These are phyloP conservation scores for Ciconia nigra DNA, from an alignment of 2,797 vertebrate species.

Conservation along the genomic window DNA sequence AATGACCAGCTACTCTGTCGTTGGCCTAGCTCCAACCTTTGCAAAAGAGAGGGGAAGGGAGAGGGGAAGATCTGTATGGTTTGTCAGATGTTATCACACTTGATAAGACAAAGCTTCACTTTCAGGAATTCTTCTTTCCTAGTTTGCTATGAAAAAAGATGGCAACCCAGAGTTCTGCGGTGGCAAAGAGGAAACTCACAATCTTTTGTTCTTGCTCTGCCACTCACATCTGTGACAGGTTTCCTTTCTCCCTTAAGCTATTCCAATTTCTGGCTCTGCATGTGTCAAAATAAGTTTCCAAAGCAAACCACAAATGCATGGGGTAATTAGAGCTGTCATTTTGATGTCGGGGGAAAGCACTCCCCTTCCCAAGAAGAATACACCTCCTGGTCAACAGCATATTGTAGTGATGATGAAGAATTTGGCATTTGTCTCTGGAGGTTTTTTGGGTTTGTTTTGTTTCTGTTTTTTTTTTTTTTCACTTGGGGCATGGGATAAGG, in stretches of 20 bases:
- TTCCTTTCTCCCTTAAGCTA: slow-evolving; percentile 34
- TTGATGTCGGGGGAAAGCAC: background rate
- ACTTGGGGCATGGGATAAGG: background rate
- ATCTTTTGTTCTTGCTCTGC: slow-evolving; percentile 14
- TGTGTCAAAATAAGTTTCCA: slow-evolving; percentile 43
- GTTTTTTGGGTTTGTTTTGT: background rate
- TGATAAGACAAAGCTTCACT: slow-evolving; percentile 15
- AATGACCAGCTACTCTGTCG: background rate
- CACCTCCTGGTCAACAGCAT: background rate
- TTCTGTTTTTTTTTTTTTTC: background rate
- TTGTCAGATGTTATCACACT: slow-evolving; percentile 54
- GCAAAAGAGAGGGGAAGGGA: background rate
- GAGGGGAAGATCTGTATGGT: background rate
- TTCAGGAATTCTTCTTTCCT: slow-evolving; percentile 21
- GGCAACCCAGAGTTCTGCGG: background rate
- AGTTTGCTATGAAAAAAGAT: background rate
- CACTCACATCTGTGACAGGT: background rate
- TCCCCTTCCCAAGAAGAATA: background rate
- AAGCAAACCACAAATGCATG: slow-evolving; percentile 16
- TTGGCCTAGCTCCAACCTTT: background rate
- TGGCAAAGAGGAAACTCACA: background rate
- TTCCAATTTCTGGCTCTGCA: slow-evolving; percentile 13
- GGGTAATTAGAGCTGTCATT: slow-evolving; percentile 15
- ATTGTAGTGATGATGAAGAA: background rate
- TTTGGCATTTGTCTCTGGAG: background rate